A percentile compares a stretch with the other conserved stretches of the same genome.
phyloP scores from a whole-genome alignment of 2,888 invertebrate genomes.

The Luffia ferchaultella region DNA sequence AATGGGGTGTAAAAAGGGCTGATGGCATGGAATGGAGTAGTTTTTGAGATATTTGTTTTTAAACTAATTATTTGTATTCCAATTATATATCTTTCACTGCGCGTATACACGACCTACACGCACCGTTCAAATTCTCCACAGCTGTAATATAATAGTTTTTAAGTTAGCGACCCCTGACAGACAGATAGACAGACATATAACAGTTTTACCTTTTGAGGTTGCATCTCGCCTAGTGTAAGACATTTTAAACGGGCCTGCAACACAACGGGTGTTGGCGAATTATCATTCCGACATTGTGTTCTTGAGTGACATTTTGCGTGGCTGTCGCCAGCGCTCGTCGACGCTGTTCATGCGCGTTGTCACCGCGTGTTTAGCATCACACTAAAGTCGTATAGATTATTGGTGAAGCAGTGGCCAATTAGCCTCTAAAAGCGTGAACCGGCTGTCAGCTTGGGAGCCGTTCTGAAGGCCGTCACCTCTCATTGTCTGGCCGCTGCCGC shows the following conservation, averaged over 20 bases:
- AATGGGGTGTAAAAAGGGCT: no score
- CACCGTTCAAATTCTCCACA: no score
- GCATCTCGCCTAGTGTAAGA: not conserved
- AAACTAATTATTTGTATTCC: no score
- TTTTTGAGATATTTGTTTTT: no score
- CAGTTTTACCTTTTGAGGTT: not conserved
- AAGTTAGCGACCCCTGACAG: no score
- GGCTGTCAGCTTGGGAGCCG: conserved; percentile 46
- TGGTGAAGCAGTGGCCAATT: conserved; percentile 54
- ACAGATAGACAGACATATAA: not conserved
- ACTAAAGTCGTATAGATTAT: conserved; percentile 27
- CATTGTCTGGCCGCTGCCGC: conserved; percentile 39
- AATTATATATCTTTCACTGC: no score
- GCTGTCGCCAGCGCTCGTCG: no score
- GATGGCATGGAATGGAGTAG: no score
- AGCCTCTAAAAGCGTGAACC: conserved; percentile 50
- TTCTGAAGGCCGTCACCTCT: conserved; percentile 44
- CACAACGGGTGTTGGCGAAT: not conserved
- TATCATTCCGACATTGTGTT: not conserved
- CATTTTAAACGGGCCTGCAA: not conserved
- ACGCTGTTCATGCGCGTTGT: no score
- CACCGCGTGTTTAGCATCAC: conserved; percentile 37
- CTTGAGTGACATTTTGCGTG: not conserved
- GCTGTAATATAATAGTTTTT: no score
- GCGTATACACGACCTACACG: no score